Evolutionary conservation across 1,140 invertebrate genomes (phyloP), one percentile per base, ranked within the genome.

Genomic region (Ostrea denselamellosa): DNA sequence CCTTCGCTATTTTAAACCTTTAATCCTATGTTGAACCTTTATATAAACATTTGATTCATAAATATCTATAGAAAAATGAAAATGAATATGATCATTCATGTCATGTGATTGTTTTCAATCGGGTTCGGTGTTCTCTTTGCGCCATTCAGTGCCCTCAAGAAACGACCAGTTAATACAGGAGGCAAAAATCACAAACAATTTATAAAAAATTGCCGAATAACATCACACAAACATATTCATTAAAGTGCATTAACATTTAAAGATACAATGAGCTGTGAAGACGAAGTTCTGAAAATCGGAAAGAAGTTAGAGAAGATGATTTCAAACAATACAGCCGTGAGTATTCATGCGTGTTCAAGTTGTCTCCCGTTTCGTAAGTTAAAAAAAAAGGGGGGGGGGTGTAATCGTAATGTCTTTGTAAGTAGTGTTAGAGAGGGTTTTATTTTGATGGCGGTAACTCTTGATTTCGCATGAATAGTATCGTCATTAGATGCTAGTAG

Each of bases 291-390:
- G 93, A 97, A 97, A 94, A 98, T 99, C 94, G 98, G 98, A 94
- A 98, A 98, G 95, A 98, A 98, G 95, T 96, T 99, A 89, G 98
- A 97, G 92, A 98, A 98, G 96, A 99, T 99, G 97, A 97, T 97
- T 89, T 96, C 97, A 83, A 93, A 91, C 81, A 97, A 97, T 94
- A 97, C 97, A 93, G 96, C 97, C 95, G 98, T 98, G 96, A 96
- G 97, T 92, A 85, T 88, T 81, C 51, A 52, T 34, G 82, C 51
- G 87, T 91, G 88, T 89, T 83, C 86, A 34, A 85, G 52, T 54
- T 85, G 17, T 83, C 82, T 83, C 82, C 53, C 82, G 44, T 52
- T 44, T n/a, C 12, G 19, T 28, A n/a, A 17, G 22, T 9, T 10
- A 77, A 7, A 58, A 19, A 14, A 0, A 34, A 71, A 34, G 25